A percentile compares a stretch with the other conserved stretches of the same genome.
These are phyloP conservation scores for Trematomus bernacchii DNA, from an alignment of 2,797 vertebrate genomes.

Conservation along the genomic window DNA sequence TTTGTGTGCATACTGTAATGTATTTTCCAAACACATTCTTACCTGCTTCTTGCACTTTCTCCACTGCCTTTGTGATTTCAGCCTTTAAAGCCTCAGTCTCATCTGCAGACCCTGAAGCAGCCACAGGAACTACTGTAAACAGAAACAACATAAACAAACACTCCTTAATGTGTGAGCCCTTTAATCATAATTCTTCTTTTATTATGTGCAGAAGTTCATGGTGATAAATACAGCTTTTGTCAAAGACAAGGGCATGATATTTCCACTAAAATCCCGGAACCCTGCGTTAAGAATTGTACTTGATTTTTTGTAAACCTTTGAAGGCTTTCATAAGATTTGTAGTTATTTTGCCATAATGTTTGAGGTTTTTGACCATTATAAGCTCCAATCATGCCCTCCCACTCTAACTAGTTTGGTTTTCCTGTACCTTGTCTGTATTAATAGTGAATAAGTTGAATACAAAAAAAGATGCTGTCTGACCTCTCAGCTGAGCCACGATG, in stretches of 20 bases:
- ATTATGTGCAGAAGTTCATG: background rate
- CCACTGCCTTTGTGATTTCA: slow-evolving; percentile 97
- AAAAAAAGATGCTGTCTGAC: slow-evolving; percentile 71
- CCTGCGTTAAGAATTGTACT: no score
- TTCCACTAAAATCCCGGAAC: background rate
- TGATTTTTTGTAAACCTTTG: no score
- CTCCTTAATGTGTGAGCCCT: background rate
- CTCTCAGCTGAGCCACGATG: slow-evolving; percentile 96
- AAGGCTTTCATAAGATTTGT: no score
- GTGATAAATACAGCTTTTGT: background rate
- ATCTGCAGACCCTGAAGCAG: slow-evolving; percentile 90
- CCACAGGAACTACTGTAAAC: slow-evolving; percentile 91
- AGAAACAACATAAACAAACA: slow-evolving; percentile 22
- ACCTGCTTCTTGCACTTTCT: slow-evolving; percentile 98
- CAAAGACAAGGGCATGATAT: background rate
- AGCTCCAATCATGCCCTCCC: no score
- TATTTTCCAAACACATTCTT: slow-evolving; percentile 52
- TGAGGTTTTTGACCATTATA: no score
- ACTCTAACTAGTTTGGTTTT: no score
- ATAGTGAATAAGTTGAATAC: no score
- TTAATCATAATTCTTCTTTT: background rate
- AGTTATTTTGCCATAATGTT: no score
- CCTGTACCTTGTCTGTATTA: no score
- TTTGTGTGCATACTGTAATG: background rate
- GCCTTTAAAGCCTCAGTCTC: slow-evolving; percentile 97